Evolutionary conservation across 2,113 vertebrate genomes (phyloP).

Genomic region (Sceloporus undulatus): DNA sequence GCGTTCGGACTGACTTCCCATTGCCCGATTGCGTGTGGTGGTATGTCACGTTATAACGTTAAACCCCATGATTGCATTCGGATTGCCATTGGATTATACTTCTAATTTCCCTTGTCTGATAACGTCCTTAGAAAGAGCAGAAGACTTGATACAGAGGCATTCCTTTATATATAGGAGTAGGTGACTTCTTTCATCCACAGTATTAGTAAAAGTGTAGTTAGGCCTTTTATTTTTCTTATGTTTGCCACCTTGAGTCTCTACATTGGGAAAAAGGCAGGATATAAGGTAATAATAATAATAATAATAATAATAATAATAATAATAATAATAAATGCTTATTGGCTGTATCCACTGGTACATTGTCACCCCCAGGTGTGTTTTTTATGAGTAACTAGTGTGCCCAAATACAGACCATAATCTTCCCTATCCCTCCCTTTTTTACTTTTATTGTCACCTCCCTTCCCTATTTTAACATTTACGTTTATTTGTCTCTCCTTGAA

Average conservation of each 20-base stretch:
- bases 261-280: too few relatives aligned
- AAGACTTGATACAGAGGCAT: background rate
- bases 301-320: too few relatives aligned
- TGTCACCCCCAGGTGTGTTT: background rate
- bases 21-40: too few relatives aligned
- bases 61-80: too few relatives aligned
- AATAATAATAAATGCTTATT: background rate
- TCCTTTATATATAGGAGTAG: background rate
- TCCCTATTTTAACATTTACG: conserved; percentile 50
- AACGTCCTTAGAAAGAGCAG: too few relatives aligned
- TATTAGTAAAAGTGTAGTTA: background rate
- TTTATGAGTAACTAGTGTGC: background rate
- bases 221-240: background rate
- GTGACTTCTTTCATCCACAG: too few relatives aligned
- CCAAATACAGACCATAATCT: background rate
- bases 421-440: background rate
- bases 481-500: conserved; percentile 38
- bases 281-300: too few relatives aligned
- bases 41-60: too few relatives aligned
- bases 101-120: too few relatives aligned
- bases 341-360: background rate
- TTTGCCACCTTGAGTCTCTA: background rate
- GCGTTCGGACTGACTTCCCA: too few relatives aligned
- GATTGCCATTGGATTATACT: too few relatives aligned
- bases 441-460: conserved; percentile 16